A percentile compares a stretch with the other conserved stretches of the same genome.
Evolutionary conservation across 2,888 invertebrate genomes (phyloP).

Genomic region (Neoscelio sp.): DNA sequence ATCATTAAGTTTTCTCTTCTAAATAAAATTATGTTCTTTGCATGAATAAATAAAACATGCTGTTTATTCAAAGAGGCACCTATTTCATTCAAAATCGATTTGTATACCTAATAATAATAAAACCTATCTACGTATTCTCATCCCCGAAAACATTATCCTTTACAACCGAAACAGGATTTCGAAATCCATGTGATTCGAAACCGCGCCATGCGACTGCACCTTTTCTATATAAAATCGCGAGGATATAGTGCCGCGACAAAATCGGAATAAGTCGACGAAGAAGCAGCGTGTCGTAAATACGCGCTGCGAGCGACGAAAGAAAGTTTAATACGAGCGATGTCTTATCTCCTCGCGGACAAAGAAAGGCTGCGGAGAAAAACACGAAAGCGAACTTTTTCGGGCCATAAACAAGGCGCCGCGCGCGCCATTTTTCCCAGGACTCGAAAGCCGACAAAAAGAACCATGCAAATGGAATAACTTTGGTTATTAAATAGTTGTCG

Average conservation of each 20-base stretch:
- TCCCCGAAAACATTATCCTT: no score
- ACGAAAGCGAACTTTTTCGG: constrained; percentile 53
- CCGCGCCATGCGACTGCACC: background rate
- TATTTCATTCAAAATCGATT: no score
- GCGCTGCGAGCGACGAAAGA: constrained; percentile 55
- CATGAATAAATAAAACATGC: no score
- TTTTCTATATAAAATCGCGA: constrained; percentile 2
- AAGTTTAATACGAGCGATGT: constrained; percentile 66
- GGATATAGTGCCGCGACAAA: constrained; percentile 5
- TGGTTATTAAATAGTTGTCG: constrained; percentile 77
- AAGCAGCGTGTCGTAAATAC: constrained; percentile 38
- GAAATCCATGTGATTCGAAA: no score
- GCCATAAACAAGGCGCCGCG: constrained; percentile 69
- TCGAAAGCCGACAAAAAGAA: no score
- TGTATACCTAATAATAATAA: no score
- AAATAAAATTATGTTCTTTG: no score
- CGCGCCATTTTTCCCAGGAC: constrained; percentile 68
- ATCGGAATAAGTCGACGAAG: constrained; percentile 38
- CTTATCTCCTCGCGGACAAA: constrained; percentile 11
- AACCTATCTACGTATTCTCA: no score
- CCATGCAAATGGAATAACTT: constrained; percentile 76
- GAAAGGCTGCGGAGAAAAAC: background rate
- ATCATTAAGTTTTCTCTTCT: no score
- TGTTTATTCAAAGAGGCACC: no score
- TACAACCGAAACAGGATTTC: background rate